phyloP scores from a whole-genome alignment of 2,888 invertebrate species.

The Coremacera marginata region DNA sequence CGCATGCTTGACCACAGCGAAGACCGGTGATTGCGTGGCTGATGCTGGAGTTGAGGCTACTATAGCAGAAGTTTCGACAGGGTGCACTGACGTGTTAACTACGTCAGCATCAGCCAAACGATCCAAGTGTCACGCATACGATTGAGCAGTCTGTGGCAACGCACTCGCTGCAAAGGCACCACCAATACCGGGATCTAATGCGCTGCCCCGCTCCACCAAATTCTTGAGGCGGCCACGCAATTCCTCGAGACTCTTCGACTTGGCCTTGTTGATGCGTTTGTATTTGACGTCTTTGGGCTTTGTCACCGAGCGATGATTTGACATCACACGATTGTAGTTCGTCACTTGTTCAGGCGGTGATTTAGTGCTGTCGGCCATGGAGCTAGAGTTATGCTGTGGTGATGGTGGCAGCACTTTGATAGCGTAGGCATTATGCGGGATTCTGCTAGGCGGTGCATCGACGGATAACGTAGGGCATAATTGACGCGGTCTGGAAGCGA shows the following conservation, averaged over 20 bases:
- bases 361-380: conserved; percentile 37
- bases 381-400: conserved; percentile 43
- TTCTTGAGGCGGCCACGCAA: conserved; percentile 84
- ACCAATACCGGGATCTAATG: conserved; percentile 49
- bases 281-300: conserved; percentile 93
- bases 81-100: conserved; percentile 11
- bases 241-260: conserved; percentile 89
- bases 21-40: conserved; percentile 12
- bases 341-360: conserved; percentile 72
- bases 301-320: conserved; percentile 89
- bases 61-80: not conserved
- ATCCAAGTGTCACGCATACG: conserved; percentile 72
- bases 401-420: conserved; percentile 58
- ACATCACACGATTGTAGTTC: conserved; percentile 88
- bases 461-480: not conserved
- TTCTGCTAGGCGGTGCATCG: conserved; percentile 8
- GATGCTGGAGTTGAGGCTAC: conserved; percentile 38
- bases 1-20: conserved; percentile 52
- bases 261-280: conserved; percentile 90
- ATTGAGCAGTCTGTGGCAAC: conserved; percentile 71
- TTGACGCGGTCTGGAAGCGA: not conserved
- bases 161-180: conserved; percentile 58
- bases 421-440: conserved; percentile 46
- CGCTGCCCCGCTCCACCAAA: conserved; percentile 82
- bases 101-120: conserved; percentile 7